Evolutionary conservation across 1,140 invertebrate genomes (phyloP).

Genomic region (Andricus grossulariae): DNA sequence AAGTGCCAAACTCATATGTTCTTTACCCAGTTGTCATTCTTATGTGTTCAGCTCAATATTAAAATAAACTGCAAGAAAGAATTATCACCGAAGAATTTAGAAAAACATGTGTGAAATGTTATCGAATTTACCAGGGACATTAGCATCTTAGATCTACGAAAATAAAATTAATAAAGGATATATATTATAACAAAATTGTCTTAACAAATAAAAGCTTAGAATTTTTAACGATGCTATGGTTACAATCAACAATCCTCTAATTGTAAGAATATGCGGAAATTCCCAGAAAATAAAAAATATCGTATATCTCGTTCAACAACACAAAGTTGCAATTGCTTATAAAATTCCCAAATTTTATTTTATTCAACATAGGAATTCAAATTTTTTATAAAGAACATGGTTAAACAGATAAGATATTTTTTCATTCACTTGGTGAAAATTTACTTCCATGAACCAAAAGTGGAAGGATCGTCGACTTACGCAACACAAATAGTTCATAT

Average conservation of each 20-base stretch:
- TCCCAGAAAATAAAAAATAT: no score
- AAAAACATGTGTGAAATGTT: no score
- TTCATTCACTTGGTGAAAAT: not conserved
- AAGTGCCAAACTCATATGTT: no score
- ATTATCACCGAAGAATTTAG: no score
- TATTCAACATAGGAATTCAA: not conserved
- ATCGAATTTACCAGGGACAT: not conserved
- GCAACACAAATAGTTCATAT: not conserved
- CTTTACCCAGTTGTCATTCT: no score
- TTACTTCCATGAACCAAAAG: not conserved
- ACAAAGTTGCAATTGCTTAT: no score
- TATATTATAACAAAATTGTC: not conserved
- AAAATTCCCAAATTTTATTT: not conserved
- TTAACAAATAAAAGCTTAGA: not conserved
- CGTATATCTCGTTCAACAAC: no score
- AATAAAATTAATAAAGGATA: not conserved
- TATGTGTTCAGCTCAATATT: no score
- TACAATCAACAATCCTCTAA: no score
- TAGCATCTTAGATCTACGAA: not conserved
- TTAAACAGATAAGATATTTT: not conserved
- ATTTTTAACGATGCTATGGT: not conserved
- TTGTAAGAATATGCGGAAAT: no score
- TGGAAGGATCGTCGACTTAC: not conserved
- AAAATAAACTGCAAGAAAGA: no score
- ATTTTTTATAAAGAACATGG: not conserved